Evolutionary conservation across 1,140 invertebrate genomes (phyloP).

Genomic region (Drosophila virilis): DNA sequence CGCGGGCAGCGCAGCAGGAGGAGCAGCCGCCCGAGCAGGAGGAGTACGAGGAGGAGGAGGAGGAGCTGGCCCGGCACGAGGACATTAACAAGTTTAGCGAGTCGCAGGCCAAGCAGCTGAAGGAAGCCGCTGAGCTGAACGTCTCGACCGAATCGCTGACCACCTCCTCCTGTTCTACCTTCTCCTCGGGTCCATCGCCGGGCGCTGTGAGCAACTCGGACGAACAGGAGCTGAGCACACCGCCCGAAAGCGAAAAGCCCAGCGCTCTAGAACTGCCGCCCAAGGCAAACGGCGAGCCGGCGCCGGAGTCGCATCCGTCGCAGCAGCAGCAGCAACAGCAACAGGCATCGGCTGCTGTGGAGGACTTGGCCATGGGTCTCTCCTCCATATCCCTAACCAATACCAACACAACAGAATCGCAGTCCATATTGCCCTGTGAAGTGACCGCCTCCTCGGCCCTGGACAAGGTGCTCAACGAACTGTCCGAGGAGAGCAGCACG

Average conservation of each 20-base stretch:
- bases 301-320: slow-evolving; percentile 1
- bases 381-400: slow-evolving; percentile 75
- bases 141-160: slow-evolving; percentile 74
- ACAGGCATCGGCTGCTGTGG: slow-evolving; percentile 26
- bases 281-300: slow-evolving; percentile 24
- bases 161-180: slow-evolving; percentile 81
- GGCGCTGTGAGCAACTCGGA: slow-evolving; percentile 66
- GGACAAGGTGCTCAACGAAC: slow-evolving; percentile 65
- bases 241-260: slow-evolving; percentile 28
- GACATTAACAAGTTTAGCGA: slow-evolving; percentile 76
- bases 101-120: slow-evolving; percentile 25
- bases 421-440: slow-evolving; percentile 66
- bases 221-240: slow-evolving; percentile 49
- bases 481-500: slow-evolving; percentile 60
- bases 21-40: neutral
- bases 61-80: slow-evolving; percentile 38
- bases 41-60: slow-evolving; percentile 16
- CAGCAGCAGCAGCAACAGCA: slow-evolving; percentile 14
- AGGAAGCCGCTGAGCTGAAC: slow-evolving; percentile 33
- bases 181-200: slow-evolving; percentile 80
- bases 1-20: neutral
- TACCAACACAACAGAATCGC: slow-evolving; percentile 55
- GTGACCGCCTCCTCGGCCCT: slow-evolving; percentile 68
- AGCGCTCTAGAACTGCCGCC: slow-evolving; percentile 30
- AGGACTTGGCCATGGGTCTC: slow-evolving; percentile 70